Evolutionary conservation across 2,888 invertebrate genomes (phyloP).

Genomic region (Tridacna gigas): DNA sequence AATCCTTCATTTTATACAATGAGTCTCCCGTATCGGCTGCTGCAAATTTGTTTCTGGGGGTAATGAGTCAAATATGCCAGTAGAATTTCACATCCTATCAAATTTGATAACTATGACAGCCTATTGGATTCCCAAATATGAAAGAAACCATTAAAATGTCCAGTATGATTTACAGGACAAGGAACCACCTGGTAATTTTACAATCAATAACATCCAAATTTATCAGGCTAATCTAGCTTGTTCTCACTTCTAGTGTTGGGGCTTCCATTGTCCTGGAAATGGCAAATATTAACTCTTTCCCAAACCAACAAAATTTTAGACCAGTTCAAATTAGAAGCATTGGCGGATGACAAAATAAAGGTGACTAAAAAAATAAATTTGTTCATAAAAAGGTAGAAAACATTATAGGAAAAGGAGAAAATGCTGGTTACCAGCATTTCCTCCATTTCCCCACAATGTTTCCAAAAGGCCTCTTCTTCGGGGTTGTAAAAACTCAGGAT

Average conservation of each 20-base stretch:
- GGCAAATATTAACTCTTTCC: neutral
- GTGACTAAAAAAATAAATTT: too few species aligned
- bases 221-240: neutral
- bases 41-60: neutral
- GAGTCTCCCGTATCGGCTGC: neutral
- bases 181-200: conserved; percentile 49
- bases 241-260: neutral
- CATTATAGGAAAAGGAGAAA: too few species aligned
- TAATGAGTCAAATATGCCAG: neutral
- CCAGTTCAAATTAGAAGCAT: neutral
- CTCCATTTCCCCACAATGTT: too few species aligned
- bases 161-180: conserved; percentile 48
- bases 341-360: too few species aligned
- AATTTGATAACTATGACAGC: neutral
- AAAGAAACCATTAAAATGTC: conserved; percentile 15
- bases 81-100: neutral
- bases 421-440: too few species aligned
- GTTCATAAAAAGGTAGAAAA: too few species aligned
- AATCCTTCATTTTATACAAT: neutral
- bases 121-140: conserved; percentile 20
- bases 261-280: neutral
- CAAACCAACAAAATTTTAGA: neutral
- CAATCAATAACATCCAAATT: conserved; percentile 43
- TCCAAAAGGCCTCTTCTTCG: too few species aligned
- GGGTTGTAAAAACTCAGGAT: too few species aligned